Evolutionary conservation across 2,888 invertebrate species (phyloP), one percentile per base, ranked within the genome.

Genomic region (Ectobius pallidus): DNA sequence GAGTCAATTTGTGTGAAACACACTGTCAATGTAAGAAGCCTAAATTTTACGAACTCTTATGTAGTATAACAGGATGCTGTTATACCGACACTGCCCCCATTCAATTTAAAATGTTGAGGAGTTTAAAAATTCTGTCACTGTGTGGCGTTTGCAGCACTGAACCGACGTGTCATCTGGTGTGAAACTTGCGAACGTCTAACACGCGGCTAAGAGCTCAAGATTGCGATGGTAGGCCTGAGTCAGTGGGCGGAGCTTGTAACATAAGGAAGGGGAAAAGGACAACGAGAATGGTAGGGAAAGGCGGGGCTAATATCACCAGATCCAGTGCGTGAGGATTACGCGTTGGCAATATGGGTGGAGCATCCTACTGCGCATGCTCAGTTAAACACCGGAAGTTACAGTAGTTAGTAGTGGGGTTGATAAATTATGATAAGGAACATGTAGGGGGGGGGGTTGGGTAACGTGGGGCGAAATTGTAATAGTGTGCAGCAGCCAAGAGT

Each of bases 311-410:
- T 20, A 22, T 27, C 18, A 27, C 34, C 55, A 69, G 18, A 39
- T 9, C 39, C n/a, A 69, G 69, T 46, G 69, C 39, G 34, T 58
- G 32, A 58, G 18, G 20, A 61, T n/a, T 46, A 42, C 30, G 46
- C 20, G 61, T 42, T 70, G n/a, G 18, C 16, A 0, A 16, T n/a
- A 39, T 20, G 63, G 70, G 70, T 9, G 71, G 71, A 49, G 63
- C 63, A 18, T 52, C 6, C 11, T 20, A 7, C 4, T 46, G 73
- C 73, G 73, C 73, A 71, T 42, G 68, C 62, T n/a, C 34, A 25
- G 16, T 46, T 9, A 22, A 63, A 58, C 73, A 70, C 67, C 73
- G 73, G 73, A 73, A 73, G 68, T 71, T 42, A 63, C 27, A 34
- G 11, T 70, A n/a, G n/a, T n/a, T n/a, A n/a, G 44, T 20, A 70